Evolutionary conservation across 2,888 invertebrate species (phyloP).

Genomic region (Diplolepis rosae): DNA sequence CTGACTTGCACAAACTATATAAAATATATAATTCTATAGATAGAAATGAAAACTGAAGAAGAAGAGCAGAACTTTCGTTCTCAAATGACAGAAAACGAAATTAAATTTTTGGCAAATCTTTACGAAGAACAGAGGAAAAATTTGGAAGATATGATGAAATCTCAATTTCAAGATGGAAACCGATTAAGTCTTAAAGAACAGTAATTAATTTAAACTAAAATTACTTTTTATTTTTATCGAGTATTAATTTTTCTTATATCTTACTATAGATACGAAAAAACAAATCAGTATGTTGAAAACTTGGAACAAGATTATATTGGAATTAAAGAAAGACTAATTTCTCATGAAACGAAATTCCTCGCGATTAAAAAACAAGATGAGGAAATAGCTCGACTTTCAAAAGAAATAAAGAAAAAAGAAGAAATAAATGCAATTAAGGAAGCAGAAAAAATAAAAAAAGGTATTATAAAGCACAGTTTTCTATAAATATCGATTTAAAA

Average conservation of each 20-base stretch:
- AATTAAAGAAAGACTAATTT: not conserved
- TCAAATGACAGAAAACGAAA: not conserved
- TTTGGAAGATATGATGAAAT: not conserved
- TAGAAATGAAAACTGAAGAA: not conserved
- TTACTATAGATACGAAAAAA: not conserved
- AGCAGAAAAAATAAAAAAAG: not conserved
- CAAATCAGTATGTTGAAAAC: not conserved
- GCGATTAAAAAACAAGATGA: not conserved
- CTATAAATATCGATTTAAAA: not conserved
- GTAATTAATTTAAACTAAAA: not conserved
- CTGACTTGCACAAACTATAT: no score
- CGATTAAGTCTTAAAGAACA: not conserved
- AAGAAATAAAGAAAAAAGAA: not conserved
- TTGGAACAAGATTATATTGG: not conserved
- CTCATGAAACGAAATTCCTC: not conserved
- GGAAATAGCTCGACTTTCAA: not conserved
- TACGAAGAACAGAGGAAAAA: not conserved
- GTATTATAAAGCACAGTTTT: not conserved
- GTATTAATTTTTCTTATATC: not conserved
- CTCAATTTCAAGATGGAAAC: not conserved
- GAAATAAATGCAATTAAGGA: not conserved
- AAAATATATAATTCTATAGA: not conserved
- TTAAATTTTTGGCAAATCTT: not conserved
- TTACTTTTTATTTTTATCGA: not conserved
- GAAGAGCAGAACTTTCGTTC: not conserved